These are phyloP conservation scores for Danionella cerebrum DNA, from an alignment of 2,113 vertebrate species.

Conservation along the genomic window DNA sequence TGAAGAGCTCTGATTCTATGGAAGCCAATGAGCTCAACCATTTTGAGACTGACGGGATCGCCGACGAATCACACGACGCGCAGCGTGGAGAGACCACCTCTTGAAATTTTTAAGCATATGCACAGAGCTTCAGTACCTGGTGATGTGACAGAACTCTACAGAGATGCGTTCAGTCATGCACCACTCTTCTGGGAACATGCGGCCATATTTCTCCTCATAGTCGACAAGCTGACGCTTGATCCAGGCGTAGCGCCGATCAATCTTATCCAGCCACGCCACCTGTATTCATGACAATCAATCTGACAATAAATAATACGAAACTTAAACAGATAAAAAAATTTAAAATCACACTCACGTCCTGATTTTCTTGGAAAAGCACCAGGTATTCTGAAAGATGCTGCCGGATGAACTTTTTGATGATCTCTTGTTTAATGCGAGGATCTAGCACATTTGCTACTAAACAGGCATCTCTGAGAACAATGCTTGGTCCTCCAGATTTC, in stretches of 20 bases:
- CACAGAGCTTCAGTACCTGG: constrained; percentile 69
- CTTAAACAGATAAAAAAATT: background rate
- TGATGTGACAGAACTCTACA: constrained; percentile 94
- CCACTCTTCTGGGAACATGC: constrained; percentile 95
- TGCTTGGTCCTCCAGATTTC: constrained; percentile 91
- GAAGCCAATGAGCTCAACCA: too few species aligned
- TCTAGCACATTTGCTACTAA: constrained; percentile 93
- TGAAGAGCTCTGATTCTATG: too few species aligned
- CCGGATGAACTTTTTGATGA: constrained; percentile 97
- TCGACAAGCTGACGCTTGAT: constrained; percentile 94
- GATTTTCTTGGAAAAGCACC: constrained; percentile 97
- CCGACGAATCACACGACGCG: too few species aligned
- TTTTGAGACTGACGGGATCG: too few species aligned
- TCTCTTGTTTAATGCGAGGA: constrained; percentile 92
- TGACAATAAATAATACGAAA: background rate
- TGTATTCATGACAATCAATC: constrained; percentile 42
- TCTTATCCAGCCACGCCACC: constrained; percentile 98
- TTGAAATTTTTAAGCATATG: too few species aligned
- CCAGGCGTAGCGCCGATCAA: constrained; percentile 91
- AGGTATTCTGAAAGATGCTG: constrained; percentile 95
- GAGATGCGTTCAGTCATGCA: constrained; percentile 93
- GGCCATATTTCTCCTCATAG: constrained; percentile 94
- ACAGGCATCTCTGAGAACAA: constrained; percentile 89
- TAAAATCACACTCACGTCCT: constrained; percentile 76
- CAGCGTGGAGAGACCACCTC: too few species aligned